phyloP scores from a whole-genome alignment of 53 echinoderm and acorn worm species.

The Glandiceps talaboti region DNA sequence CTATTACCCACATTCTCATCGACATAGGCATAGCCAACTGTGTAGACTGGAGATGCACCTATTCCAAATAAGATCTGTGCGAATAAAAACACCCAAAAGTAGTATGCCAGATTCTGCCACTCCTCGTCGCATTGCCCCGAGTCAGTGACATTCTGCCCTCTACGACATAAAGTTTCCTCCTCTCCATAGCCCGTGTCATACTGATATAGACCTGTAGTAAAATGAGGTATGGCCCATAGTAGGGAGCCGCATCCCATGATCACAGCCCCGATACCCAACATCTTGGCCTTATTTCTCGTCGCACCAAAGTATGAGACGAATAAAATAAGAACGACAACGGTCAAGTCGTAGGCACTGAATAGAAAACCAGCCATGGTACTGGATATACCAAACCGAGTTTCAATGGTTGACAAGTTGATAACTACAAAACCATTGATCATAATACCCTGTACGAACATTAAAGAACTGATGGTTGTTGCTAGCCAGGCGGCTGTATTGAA shows the following conservation, averaged over 20 bases:
- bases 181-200: not conserved
- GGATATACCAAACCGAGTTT: not conserved
- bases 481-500: conserved; percentile 19
- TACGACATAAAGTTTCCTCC: not conserved
- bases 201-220: conserved; percentile 13
- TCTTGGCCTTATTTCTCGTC: not conserved
- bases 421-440: not conserved
- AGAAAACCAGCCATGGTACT: not conserved
- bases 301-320: not conserved
- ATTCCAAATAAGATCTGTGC: not conserved
- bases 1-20: not conserved
- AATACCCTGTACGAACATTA: not conserved
- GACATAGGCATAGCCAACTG: not conserved
- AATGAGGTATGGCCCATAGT: conserved; percentile 27
- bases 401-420: not conserved
- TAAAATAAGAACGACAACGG: not conserved
- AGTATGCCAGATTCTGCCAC: not conserved
- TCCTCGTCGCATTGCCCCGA: not conserved
- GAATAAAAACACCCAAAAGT: not conserved
- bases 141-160: not conserved
- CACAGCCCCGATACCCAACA: conserved; percentile 26
- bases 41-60: not conserved
- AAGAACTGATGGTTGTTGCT: conserved; percentile 7
- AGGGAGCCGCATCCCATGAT: conserved; percentile 24
- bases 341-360: not conserved